Conservation (phyloP, 1,140 invertebrate genomes). For the Drosophila kohkoa region DNA sequence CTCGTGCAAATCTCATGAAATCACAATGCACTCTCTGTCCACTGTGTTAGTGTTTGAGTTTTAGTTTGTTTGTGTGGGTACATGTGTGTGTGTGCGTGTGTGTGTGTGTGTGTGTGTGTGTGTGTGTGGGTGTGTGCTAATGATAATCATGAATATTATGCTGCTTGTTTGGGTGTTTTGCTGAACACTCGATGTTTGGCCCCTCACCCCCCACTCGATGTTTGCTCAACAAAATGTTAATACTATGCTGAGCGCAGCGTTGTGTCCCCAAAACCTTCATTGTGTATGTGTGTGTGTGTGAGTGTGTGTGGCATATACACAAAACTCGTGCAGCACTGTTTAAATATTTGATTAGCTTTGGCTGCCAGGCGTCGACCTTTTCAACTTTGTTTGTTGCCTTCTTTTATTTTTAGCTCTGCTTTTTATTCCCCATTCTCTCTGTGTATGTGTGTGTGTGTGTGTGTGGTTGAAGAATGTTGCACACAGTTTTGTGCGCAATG, state of each 20-base stretch:
- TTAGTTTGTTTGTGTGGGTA: slow-evolving; percentile 3
- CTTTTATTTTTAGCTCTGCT: neutral
- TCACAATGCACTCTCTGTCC: slow-evolving; percentile 34
- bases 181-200: slow-evolving; percentile 47
- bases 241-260: slow-evolving; percentile 38
- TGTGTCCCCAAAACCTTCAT: slow-evolving; percentile 3
- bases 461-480: slow-evolving; percentile 1
- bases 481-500: slow-evolving; percentile 35
- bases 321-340: slow-evolving; percentile 33
- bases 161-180: slow-evolving; percentile 55
- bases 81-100: slow-evolving; percentile 35
- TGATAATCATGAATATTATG: slow-evolving; percentile 79
- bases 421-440: neutral
- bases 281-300: too few species aligned
- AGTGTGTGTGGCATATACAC: neutral
- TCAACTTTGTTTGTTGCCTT: slow-evolving; percentile 2
- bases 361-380: slow-evolving; percentile 17
- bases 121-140: slow-evolving; percentile 54
- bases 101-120: slow-evolving; percentile 33
- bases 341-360: slow-evolving; percentile 77
- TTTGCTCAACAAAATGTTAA: slow-evolving; percentile 69
- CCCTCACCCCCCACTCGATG: slow-evolving; percentile 8
- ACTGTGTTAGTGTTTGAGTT: too few species aligned
- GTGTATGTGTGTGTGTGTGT: neutral
- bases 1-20: slow-evolving; percentile 46